Evolutionary conservation across 2,113 vertebrate species (phyloP), one percentile per base, ranked within the genome.

Genomic region (Cynocephalus volans): DNA sequence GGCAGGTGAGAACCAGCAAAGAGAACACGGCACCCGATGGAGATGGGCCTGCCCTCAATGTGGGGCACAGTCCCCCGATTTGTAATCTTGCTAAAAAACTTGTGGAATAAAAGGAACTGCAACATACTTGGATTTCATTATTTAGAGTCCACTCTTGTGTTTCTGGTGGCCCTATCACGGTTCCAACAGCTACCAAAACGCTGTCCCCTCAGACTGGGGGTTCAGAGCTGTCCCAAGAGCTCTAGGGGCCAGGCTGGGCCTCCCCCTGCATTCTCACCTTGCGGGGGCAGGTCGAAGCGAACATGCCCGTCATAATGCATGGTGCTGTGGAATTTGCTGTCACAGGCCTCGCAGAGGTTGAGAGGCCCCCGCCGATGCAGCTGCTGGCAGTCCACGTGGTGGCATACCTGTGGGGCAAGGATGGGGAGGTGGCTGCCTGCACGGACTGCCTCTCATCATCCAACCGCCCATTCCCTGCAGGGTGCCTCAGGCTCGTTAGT

Each of bases 261-360:
- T 48, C 60, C 52, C 64, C 10, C 12, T 23, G 62, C 0, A 12
- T 4, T 36, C 91, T 98, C 98, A 99, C 99, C 99, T 99, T 99
- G 99, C 0, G 98, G 99, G 65, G 99, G 98, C 94, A 99, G 98
- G 98, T 99, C 99, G 3, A 99, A 99, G 98, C 99, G 99, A 82
- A 99, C 98, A 81, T 99, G 99, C 58, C 99, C 98, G 36, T 99
- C 99, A 82, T 99, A 99, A 98, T 99, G 99, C 99, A 99, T 99
- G 97, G 98, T 84, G 98, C 98, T 98, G 97, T 99, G 99, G 98
- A 99, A 98, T 97, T 97, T 99, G 70, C 99, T 91, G 98, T 99
- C 99, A 83, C 99, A 99, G 98, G 98, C 99, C 98, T 99, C 99
- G 65, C 99, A 99, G 97, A 99, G 98, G 98, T 99, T 99, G 79